Conservation (phyloP, 2,888 invertebrate species). For the Choreutis nemorana region DNA sequence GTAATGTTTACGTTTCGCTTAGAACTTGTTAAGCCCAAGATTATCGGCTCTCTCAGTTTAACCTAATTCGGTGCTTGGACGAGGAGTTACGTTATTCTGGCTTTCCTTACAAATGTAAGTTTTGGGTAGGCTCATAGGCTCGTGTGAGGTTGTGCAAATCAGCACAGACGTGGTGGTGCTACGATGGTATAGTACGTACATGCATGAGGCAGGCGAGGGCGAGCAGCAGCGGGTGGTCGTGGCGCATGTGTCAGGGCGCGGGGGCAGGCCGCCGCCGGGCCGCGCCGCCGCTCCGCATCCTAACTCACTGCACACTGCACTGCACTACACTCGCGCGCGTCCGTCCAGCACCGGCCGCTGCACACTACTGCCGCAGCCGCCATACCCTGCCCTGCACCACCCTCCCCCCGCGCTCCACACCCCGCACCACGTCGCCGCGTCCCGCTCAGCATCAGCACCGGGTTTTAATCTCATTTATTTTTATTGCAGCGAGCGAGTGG, state of each 20-base stretch:
- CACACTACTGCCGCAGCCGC: conserved; percentile 12
- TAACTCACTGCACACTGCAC: conserved; percentile 28
- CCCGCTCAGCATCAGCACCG: too few relatives aligned
- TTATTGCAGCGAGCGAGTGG: conserved; percentile 22
- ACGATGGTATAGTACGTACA: conserved; percentile 26
- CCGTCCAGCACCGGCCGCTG: conserved; percentile 10
- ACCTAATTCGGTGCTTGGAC: too few relatives aligned
- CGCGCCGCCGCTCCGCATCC: conserved; percentile 22
- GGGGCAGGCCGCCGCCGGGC: conserved; percentile 27
- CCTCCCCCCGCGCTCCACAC: conserved; percentile 10
- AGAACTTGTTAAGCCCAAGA: too few relatives aligned
- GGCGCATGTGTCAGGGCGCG: conserved; percentile 14
- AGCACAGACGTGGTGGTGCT: conserved; percentile 9
- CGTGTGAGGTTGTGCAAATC: too few relatives aligned
- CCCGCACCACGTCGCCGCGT: conserved; percentile 13
- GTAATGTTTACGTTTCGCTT: too few relatives aligned
- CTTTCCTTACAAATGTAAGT: too few relatives aligned
- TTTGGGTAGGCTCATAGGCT: too few relatives aligned
- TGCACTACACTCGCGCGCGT: conserved; percentile 11
- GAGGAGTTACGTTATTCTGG: too few relatives aligned
- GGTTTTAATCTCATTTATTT: conserved; percentile 37
- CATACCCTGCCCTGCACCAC: conserved; percentile 12
- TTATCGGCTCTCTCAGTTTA: too few relatives aligned
- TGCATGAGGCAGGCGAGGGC: conserved; percentile 38
- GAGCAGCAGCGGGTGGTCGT: conserved; percentile 33